Evolutionary conservation across 2,888 invertebrate genomes (phyloP).

Genomic region (Mesopsocus fuscifrons): DNA sequence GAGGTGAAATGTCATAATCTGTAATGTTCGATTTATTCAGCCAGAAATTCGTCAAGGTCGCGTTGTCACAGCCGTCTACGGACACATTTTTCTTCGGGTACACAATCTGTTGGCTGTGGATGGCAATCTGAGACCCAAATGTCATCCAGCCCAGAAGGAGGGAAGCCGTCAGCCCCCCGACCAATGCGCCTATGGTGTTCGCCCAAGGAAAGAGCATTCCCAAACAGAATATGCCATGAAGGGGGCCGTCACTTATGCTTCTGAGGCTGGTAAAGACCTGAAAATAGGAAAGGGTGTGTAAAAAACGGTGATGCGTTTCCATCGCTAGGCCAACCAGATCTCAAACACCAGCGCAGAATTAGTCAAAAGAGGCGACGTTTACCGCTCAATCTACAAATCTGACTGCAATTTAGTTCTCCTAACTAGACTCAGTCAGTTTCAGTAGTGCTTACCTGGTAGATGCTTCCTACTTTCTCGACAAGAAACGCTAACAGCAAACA

Average conservation of each 20-base stretch:
- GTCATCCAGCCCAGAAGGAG: constrained; percentile 18
- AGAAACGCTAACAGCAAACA: constrained; percentile 49
- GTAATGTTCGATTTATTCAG: too few relatives aligned
- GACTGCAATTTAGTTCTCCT: too few relatives aligned
- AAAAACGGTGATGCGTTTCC: too few relatives aligned
- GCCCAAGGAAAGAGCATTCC: constrained; percentile 21
- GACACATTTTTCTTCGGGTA: constrained; percentile 18
- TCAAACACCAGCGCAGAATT: too few relatives aligned
- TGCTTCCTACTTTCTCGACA: constrained; percentile 48
- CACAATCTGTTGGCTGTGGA: constrained; percentile 17
- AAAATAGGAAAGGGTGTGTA: too few relatives aligned
- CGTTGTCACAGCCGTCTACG: constrained; percentile 17
- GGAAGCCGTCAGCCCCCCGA: constrained; percentile 17
- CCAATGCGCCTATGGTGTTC: constrained; percentile 19
- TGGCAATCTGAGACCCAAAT: constrained; percentile 18
- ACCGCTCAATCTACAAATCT: too few relatives aligned
- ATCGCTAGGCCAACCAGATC: not conserved
- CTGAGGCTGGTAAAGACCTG: constrained; percentile 18
- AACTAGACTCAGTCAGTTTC: too few relatives aligned
- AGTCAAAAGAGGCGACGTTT: too few relatives aligned
- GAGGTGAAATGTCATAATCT: too few relatives aligned
- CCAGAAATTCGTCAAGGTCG: too few relatives aligned
- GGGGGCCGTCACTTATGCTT: constrained; percentile 18
- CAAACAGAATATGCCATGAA: constrained; percentile 19
- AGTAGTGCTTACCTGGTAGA: constrained; percentile 30